Base-by-base conservation (phyloP, 2,113 vertebrate genomes). In the Poeciliopsis turrubarensis region DNA sequence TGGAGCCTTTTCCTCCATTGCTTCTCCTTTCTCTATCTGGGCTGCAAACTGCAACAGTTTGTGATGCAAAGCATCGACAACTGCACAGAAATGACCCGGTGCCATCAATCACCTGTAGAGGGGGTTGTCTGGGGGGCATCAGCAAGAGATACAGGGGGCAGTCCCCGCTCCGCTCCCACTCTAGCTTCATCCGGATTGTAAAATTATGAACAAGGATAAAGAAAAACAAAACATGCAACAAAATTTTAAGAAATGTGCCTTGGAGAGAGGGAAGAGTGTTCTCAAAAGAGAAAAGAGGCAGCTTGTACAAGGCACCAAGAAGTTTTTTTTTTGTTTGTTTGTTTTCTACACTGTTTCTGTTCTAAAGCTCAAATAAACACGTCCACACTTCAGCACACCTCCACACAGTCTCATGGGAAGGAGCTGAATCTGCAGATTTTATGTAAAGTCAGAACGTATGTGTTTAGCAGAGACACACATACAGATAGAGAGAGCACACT, bases 341-440 rank as follows among this genome's bases (percentile, higher is more conserved):
- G 29, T 64, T 17, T 64, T 64, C 62, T 13, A 25, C 22, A 37
- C 31, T 37, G 32, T 22, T 32, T n/a, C 10, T 34, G 22, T 34
- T 65, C 31, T 37, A 65, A 37, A n/a, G 32, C 63, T 37, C 63
- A 65, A 37, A 65, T 34, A 37, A 32, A 65, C 31, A 41, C 14
- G 1, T 41, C 25, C 37, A 27, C 5, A 47, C 39, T 47, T 30
- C 41, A 27, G 27, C 41, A 68, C 27, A 69, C 13, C 44, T 70
- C 19, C 68, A 57, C 6, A n/a, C 19, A 26, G 57, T n/a, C 51
- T 70, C 68, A 26, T 26, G 44, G 26, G 66, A 68, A 68, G 44
- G 44, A 51, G 67, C 54, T 47, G 17, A 32, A 70, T 27, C 47
- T 37, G 54, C 54, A 41, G 57, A 41, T 71, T 25, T 62, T 30